These are phyloP conservation scores for Trachemys scripta DNA, from an alignment of 2,113 vertebrate species.

Conservation along the genomic window DNA sequence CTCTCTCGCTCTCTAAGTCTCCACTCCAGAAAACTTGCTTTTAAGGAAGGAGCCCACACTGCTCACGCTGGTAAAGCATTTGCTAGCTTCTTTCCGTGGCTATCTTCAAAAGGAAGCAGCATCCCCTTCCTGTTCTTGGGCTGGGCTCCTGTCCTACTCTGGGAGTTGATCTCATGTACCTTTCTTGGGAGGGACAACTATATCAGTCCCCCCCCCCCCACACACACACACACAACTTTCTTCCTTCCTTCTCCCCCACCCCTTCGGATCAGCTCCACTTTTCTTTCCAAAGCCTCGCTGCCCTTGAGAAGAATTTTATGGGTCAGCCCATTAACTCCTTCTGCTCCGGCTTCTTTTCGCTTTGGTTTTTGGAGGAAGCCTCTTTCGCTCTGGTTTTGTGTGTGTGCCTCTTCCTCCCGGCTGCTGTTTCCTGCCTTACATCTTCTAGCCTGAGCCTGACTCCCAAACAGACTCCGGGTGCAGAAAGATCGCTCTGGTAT, in stretches of 20 bases:
- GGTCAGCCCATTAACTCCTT: slow-evolving; percentile 72
- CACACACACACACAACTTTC: background rate
- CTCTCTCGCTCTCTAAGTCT: background rate
- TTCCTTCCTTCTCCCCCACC: background rate
- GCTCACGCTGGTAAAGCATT: slow-evolving; percentile 16
- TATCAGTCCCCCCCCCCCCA: background rate
- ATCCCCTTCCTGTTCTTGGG: background rate
- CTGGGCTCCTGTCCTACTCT: background rate
- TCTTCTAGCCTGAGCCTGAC: background rate
- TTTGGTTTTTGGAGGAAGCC: slow-evolving; percentile 25
- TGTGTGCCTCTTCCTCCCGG: background rate
- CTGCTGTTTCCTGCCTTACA: background rate
- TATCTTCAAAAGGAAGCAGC: slow-evolving; percentile 6
- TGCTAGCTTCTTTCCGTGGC: slow-evolving; percentile 34
- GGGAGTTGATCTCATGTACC: background rate
- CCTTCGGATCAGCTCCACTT: slow-evolving; percentile 32
- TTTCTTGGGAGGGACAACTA: background rate
- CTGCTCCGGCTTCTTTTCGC: slow-evolving; percentile 53
- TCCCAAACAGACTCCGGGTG: background rate
- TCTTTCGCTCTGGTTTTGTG: background rate
- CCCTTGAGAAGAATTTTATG: slow-evolving; percentile 16
- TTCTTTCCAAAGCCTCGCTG: background rate
- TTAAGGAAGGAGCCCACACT: background rate
- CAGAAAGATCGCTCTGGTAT: background rate
- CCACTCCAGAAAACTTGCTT: slow-evolving; percentile 48